A percentile compares a stretch with the other conserved stretches of the same genome.
phyloP scores from a whole-genome alignment of 2,113 vertebrate genomes.

The Bubo scandiacus region DNA sequence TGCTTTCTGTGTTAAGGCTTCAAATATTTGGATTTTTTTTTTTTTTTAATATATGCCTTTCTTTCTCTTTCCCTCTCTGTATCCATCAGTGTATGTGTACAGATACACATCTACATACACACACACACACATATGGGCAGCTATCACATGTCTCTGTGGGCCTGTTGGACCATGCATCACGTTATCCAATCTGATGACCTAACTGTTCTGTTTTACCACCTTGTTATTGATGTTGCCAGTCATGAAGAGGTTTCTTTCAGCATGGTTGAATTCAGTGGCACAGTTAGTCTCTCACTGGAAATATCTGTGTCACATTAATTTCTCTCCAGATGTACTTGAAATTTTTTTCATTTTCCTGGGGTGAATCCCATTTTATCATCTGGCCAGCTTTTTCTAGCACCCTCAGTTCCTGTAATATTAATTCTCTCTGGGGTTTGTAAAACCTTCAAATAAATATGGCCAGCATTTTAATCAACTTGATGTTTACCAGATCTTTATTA shows the following conservation, averaged over 20 bases:
- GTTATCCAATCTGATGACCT: neutral
- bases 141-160: neutral
- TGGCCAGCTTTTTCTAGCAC: neutral
- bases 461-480: slow-evolving; percentile 2
- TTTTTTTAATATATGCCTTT: neutral
- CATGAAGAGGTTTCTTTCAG: slow-evolving; percentile 29
- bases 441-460: neutral
- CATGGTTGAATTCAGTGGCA: slow-evolving; percentile 6
- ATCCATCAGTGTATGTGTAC: neutral
- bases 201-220: slow-evolving; percentile 33
- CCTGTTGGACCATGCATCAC: neutral
- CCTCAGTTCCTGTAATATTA: neutral
- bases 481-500: slow-evolving; percentile 27
- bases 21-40: neutral
- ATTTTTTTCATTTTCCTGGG: neutral
- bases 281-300: slow-evolving; percentile 21
- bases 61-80: neutral
- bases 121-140: neutral
- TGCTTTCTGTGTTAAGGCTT: neutral
- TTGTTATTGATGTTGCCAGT: slow-evolving; percentile 43
- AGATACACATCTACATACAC: no score
- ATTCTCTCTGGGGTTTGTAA: neutral
- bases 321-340: neutral
- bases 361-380: neutral
- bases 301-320: slow-evolving; percentile 17